phyloP scores from a whole-genome alignment of 2,113 vertebrate species.

The Macaca mulatta region DNA sequence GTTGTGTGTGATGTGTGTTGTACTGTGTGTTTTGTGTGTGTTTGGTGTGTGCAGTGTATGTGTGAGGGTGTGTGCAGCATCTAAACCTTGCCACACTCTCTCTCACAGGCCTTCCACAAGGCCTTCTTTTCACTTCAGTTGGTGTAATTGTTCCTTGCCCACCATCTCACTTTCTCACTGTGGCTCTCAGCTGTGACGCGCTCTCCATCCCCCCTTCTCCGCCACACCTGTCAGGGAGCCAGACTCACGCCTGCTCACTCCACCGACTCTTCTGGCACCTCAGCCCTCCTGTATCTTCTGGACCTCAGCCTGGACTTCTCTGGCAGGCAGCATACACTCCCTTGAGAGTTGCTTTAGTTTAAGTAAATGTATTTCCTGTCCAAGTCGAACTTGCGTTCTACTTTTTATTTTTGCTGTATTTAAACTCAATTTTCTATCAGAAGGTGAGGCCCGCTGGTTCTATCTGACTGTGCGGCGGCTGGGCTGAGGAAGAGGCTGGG shows the following conservation, averaged over 20 bases:
- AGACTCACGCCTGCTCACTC: neutral
- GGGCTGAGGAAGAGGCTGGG: neutral
- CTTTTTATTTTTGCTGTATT: neutral
- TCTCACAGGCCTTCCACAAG: neutral
- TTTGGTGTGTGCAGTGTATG: neutral
- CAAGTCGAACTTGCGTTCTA: neutral
- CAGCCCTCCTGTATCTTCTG: neutral
- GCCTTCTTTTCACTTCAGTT: neutral
- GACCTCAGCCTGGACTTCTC: neutral
- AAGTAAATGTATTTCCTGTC: neutral
- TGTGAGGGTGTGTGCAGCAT: neutral
- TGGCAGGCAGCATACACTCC: neutral
- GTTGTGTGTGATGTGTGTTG: neutral
- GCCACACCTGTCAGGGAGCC: too few relatives aligned
- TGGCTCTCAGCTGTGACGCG: neutral
- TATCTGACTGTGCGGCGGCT: neutral
- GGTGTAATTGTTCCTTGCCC: neutral
- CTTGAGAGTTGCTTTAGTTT: neutral
- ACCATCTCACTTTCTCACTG: neutral
- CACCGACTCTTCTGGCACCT: accelerated
- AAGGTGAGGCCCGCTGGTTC: neutral
- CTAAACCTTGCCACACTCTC: neutral
- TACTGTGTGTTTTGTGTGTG: neutral
- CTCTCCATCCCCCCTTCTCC: neutral
- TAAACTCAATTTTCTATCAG: neutral